Percentiles rank a stretch among this genome's conserved stretches.
These are phyloP conservation scores for Teleiodes luculella DNA, from an alignment of 2,888 invertebrate genomes.

Conservation along the genomic window DNA sequence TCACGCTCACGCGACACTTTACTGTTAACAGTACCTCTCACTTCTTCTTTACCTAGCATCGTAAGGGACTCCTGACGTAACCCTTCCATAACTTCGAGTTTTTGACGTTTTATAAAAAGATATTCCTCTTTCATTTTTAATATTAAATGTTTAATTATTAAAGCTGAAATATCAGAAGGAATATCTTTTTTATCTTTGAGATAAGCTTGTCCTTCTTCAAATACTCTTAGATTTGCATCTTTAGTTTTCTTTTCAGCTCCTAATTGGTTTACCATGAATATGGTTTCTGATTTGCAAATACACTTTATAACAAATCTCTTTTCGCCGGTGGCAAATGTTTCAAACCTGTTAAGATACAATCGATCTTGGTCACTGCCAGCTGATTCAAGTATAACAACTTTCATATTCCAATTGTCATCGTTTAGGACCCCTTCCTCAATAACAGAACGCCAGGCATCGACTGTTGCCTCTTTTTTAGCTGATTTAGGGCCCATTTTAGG, in stretches of 20 bases:
- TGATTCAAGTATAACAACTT: slow-evolving; percentile 61
- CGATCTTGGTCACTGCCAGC: slow-evolving; percentile 65
- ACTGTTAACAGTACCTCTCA: slow-evolving; percentile 47
- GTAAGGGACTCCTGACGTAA: slow-evolving; percentile 56
- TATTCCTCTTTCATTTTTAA: slow-evolving; percentile 69
- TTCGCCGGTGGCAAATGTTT: slow-evolving; percentile 57
- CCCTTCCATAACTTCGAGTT: slow-evolving; percentile 56
- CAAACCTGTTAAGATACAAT: slow-evolving; percentile 63
- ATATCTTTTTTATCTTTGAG: slow-evolving; percentile 63
- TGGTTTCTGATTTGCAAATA: slow-evolving; percentile 68
- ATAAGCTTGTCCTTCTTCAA: slow-evolving; percentile 62
- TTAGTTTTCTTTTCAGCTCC: slow-evolving; percentile 65
- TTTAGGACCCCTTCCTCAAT: slow-evolving; percentile 53
- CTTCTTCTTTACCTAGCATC: slow-evolving; percentile 55
- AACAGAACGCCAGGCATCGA: slow-evolving; percentile 50
- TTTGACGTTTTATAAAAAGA: slow-evolving; percentile 58
- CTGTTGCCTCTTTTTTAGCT: slow-evolving; percentile 38
- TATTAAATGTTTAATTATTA: slow-evolving; percentile 65
- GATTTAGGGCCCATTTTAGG: slow-evolving; percentile 48
- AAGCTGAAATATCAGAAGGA: slow-evolving; percentile 58
- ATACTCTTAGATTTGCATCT: slow-evolving; percentile 59
- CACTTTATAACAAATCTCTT: slow-evolving; percentile 68
- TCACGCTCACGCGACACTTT: slow-evolving; percentile 33
- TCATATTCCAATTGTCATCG: slow-evolving; percentile 55
- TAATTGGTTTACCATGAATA: slow-evolving; percentile 70